These are phyloP conservation scores for Pipra filicauda DNA, from an alignment of 2,113 vertebrate species.

Conservation along the genomic window DNA sequence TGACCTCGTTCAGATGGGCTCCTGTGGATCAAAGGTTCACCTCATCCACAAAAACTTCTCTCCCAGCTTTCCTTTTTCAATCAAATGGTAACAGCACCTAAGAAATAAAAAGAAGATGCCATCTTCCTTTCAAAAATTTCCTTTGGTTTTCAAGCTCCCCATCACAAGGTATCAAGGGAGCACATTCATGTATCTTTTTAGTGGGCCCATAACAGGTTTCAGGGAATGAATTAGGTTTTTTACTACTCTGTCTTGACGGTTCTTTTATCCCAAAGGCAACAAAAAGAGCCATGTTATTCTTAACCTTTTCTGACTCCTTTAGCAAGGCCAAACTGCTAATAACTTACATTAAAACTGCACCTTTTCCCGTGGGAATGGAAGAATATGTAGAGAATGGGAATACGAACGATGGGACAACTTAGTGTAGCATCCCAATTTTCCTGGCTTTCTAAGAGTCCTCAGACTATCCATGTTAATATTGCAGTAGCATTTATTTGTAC, in stretches of 20 bases:
- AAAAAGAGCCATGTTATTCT: background rate
- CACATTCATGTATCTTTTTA: background rate
- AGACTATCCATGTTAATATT: constrained; percentile 4
- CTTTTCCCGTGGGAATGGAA: background rate
- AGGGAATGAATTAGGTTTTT: background rate
- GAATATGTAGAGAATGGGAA: background rate
- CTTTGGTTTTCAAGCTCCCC: background rate
- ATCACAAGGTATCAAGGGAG: background rate
- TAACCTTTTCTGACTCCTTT: background rate
- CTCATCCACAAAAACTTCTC: background rate
- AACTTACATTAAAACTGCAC: background rate
- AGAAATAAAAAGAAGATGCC: background rate
- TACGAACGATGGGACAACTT: background rate
- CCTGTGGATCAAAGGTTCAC: background rate
- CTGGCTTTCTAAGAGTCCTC: background rate
- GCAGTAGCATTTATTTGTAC: background rate
- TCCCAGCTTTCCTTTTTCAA: background rate
- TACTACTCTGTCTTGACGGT: background rate
- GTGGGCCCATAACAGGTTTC: background rate
- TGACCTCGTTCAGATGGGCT: background rate
- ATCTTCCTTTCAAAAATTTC: background rate
- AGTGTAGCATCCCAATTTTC: background rate
- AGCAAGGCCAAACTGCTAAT: background rate
- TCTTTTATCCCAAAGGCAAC: background rate
- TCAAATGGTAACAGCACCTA: background rate